Evolutionary conservation across 1,140 invertebrate species (phyloP).

Genomic region (Drosophila baimaii): DNA sequence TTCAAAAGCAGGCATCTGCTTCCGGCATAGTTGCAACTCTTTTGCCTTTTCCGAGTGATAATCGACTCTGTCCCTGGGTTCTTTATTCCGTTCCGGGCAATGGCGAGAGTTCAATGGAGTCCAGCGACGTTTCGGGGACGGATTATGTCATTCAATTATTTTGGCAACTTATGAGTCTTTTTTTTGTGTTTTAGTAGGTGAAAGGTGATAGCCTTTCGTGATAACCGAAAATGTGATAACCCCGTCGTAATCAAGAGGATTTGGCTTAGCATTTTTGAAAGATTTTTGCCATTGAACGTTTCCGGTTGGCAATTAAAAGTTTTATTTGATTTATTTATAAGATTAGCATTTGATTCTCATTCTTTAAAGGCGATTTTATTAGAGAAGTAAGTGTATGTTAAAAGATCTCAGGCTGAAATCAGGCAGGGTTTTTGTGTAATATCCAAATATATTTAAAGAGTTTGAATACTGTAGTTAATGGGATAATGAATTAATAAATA

Average conservation of each 20-base stretch:
- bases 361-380: constrained; percentile 1
- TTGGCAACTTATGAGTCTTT: constrained; percentile 49
- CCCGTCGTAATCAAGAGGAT: constrained; percentile 34
- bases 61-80: constrained; percentile 18
- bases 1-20: constrained; percentile 14
- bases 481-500: too few relatives aligned
- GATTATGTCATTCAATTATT: constrained; percentile 41
- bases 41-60: constrained; percentile 39
- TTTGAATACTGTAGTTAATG: not conserved
- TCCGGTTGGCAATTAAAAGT: constrained; percentile 63
- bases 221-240: constrained; percentile 54
- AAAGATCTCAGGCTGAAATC: not conserved
- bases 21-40: constrained; percentile 57
- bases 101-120: constrained; percentile 23
- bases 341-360: constrained; percentile 4
- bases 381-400: not conserved
- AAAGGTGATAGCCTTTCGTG: constrained; percentile 46
- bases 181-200: not conserved
- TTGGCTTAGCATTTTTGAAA: constrained; percentile 1
- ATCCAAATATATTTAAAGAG: not conserved
- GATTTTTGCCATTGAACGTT: constrained; percentile 60
- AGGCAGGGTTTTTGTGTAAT: not conserved
- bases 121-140: constrained; percentile 1
- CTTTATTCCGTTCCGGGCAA: constrained; percentile 11
- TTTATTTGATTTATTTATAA: not conserved